These are phyloP conservation scores for Helostoma temminkii DNA, from an alignment of 2,797 vertebrate genomes.

Conservation along the genomic window DNA sequence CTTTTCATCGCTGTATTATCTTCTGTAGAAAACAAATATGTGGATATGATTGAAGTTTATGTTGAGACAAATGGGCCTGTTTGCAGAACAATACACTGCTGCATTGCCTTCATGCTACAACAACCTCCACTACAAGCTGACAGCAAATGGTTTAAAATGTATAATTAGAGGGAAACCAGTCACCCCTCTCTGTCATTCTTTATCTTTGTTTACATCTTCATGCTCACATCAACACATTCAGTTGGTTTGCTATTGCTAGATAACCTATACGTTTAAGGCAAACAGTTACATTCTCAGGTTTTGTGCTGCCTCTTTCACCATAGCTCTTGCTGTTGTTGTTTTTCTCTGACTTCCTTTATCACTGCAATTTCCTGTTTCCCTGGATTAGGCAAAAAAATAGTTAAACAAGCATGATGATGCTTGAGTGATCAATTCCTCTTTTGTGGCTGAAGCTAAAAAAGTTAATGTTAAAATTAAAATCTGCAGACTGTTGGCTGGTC, in stretches of 20 bases:
- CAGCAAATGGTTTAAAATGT: conserved; percentile 16
- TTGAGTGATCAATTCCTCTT: conserved; percentile 21
- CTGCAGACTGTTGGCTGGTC: neutral
- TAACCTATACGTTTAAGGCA: conserved; percentile 8
- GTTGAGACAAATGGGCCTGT: conserved; percentile 6
- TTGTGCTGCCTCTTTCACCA: conserved; percentile 49
- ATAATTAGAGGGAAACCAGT: conserved; percentile 17
- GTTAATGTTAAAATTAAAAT: neutral
- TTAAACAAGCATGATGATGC: neutral
- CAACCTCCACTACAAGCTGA: conserved; percentile 10
- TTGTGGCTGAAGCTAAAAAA: conserved; percentile 13
- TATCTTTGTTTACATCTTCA: conserved; percentile 21
- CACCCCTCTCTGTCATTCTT: neutral
- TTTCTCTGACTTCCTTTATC: conserved; percentile 68
- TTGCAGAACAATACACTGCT: conserved; percentile 14
- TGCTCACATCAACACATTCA: conserved; percentile 15
- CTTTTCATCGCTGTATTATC: neutral
- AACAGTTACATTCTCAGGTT: conserved; percentile 30
- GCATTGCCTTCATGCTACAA: neutral
- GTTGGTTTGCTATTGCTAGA: conserved; percentile 4
- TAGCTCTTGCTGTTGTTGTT: conserved; percentile 56
- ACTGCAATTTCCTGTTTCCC: conserved; percentile 67
- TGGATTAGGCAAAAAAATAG: neutral
- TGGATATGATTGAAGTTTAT: neutral
- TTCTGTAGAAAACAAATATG: neutral